A percentile compares a stretch with the other conserved stretches of the same genome.
Evolutionary conservation across 2,888 invertebrate species (phyloP).

Genomic region (Yponomeuta cagnagella): DNA sequence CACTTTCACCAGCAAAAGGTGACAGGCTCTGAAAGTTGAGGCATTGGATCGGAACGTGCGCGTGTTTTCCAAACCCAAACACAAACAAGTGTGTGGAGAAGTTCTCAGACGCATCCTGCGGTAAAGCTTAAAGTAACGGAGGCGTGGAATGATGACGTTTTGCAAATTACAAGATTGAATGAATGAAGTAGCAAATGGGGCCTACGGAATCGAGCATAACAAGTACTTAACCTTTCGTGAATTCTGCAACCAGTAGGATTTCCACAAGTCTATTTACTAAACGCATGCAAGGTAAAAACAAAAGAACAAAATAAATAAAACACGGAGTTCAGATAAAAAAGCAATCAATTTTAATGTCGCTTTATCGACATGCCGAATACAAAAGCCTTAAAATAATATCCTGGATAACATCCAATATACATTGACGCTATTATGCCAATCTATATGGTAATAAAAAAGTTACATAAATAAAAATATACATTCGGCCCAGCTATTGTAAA

Average conservation of each 20-base stretch:
- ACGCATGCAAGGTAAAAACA: slow-evolving; percentile 43
- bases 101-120: no score
- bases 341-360: slow-evolving; percentile 72
- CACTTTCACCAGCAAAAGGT: no score
- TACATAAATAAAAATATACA: slow-evolving; percentile 57
- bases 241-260: slow-evolving; percentile 69
- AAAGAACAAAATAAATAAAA: slow-evolving; percentile 48
- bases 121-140: not conserved
- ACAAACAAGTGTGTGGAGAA: no score
- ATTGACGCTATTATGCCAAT: slow-evolving; percentile 54
- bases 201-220: not conserved
- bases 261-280: slow-evolving; percentile 34
- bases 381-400: slow-evolving; percentile 58
- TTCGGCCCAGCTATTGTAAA: slow-evolving; percentile 43
- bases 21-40: no score
- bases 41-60: no score
- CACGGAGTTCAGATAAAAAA: slow-evolving; percentile 49
- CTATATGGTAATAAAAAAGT: slow-evolving; percentile 57
- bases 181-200: not conserved
- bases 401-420: slow-evolving; percentile 41
- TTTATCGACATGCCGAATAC: slow-evolving; percentile 65
- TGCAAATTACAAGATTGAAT: not conserved
- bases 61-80: no score
- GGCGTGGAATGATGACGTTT: not conserved
- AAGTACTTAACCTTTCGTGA: slow-evolving; percentile 33